Base-by-base conservation (phyloP, 2,797 vertebrate genomes). In the Hydrophis major region DNA sequence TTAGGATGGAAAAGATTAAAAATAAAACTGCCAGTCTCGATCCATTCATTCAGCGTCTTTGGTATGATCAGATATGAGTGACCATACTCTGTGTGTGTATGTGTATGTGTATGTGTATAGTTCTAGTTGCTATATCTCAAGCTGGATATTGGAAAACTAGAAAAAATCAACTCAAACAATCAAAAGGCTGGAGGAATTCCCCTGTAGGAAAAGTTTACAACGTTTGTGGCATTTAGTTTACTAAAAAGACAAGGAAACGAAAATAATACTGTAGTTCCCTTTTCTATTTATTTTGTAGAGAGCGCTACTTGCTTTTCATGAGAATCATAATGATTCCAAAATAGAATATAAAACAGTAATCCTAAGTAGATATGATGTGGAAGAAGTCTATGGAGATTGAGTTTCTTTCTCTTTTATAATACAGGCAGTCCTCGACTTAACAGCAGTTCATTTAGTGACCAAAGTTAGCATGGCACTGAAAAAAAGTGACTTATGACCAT, bases 1-100 rank as follows among this genome's bases (percentile, higher is more conserved):
- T 93, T 94, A 93, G 93, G 92, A 1, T 69, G 13, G 25, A 42
- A 89, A 89, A 13, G 6, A 60, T 83, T 42, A 14, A 89, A 69
- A 60, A 74, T 69, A 56, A 88, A 88, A 88, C 25, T 28, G 91
- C 53, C 61, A 74, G 12, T 57, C 27, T 69, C 20, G 2, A 74
- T 74, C 69, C 8, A 42, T 28, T 86, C n/a, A 86, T 60, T 50
- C 74, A 57, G 22, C 32, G 27, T 27, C 53, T 57, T 22, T 42
- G 25, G 32, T 90, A 37, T 25, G 66, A 28, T 55, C 66, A 57
- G 66, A 59, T 11, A 12, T 74, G 47, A 12, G 14, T 47, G 37
- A 12, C 6, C 20, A 6, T 25, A 55, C 2, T 55, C 1, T 55
- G 11, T 53, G 50, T 53, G 50, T 50, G 50, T 32, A 32, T 37